Evolutionary conservation across 2,888 invertebrate species (phyloP).

Genomic region (Nymphalis polychloros): DNA sequence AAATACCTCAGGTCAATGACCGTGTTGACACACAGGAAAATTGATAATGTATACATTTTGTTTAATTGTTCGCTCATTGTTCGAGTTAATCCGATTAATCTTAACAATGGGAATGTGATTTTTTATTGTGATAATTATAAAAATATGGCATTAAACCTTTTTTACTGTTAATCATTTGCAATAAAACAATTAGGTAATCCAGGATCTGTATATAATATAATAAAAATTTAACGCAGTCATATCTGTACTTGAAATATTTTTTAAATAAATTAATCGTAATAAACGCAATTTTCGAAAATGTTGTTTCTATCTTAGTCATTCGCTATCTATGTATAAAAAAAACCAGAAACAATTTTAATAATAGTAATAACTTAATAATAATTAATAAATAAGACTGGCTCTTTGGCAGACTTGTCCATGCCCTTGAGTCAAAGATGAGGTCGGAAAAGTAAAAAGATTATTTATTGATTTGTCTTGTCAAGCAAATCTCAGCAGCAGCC

Average conservation of each 20-base stretch:
- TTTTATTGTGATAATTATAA: conserved; percentile 9
- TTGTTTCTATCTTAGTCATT: too few species aligned
- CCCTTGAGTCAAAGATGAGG: too few species aligned
- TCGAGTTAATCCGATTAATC: conserved; percentile 9
- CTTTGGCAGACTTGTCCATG: too few species aligned
- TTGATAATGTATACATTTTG: conserved; percentile 1
- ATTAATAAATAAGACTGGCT: too few species aligned
- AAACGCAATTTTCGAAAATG: not conserved
- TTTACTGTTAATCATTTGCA: not conserved
- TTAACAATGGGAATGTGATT: conserved; percentile 5
- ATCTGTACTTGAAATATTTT: not conserved
- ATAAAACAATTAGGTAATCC: conserved; percentile 2
- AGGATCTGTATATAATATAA: not conserved
- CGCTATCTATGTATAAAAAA: too few species aligned
- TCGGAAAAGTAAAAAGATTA: too few species aligned
- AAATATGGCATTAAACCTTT: not conserved
- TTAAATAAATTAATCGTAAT: not conserved
- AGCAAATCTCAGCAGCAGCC: too few species aligned
- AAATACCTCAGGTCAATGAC: conserved; percentile 6
- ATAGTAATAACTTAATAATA: too few species aligned
- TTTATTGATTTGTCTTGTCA: too few species aligned
- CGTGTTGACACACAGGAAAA: conserved; percentile 11
- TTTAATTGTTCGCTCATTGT: conserved; percentile 2
- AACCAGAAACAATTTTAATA: too few species aligned
- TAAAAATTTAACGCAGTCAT: not conserved